phyloP scores from a whole-genome alignment of 2,888 invertebrate genomes.

The Eupsilia transversa region DNA sequence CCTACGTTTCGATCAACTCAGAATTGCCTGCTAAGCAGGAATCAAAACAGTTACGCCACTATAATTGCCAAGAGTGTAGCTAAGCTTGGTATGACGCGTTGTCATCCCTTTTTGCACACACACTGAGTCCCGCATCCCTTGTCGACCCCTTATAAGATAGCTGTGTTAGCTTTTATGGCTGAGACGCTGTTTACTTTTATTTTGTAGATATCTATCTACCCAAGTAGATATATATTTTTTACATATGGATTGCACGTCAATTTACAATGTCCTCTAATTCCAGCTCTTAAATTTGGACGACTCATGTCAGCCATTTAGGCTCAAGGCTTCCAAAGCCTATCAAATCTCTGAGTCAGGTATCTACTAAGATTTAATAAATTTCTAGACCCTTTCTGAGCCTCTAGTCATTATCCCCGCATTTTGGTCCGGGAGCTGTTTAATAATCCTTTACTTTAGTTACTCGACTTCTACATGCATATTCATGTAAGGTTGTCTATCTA shows the following conservation, averaged over 20 bases:
- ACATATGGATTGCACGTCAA: not conserved
- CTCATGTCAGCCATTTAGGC: slow-evolving; percentile 21
- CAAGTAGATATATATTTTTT: not conserved
- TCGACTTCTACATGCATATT: slow-evolving; percentile 48
- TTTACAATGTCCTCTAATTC: slow-evolving; percentile 8
- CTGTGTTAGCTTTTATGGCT: slow-evolving; percentile 49
- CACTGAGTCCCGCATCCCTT: slow-evolving; percentile 27
- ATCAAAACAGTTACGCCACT: slow-evolving; percentile 11
- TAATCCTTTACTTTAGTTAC: slow-evolving; percentile 44
- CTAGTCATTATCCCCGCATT: slow-evolving; percentile 47
- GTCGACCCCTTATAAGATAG: slow-evolving; percentile 44
- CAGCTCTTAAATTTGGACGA: slow-evolving; percentile 25
- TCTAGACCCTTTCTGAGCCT: slow-evolving; percentile 53
- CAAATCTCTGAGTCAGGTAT: slow-evolving; percentile 47
- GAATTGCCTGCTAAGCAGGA: not conserved
- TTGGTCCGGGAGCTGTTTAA: slow-evolving; percentile 33
- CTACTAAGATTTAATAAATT: slow-evolving; percentile 53
- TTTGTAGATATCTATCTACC: slow-evolving; percentile 14
- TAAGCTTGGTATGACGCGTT: slow-evolving; percentile 36
- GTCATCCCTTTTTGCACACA: slow-evolving; percentile 51
- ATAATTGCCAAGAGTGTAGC: slow-evolving; percentile 27
- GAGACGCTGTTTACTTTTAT: slow-evolving; percentile 42
- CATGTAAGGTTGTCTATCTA: slow-evolving; percentile 10
- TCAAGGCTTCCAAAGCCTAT: slow-evolving; percentile 10
- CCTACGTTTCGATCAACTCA: not conserved